Conservation (phyloP, 2,113 vertebrate genomes). For the Steatornis caripensis region DNA sequence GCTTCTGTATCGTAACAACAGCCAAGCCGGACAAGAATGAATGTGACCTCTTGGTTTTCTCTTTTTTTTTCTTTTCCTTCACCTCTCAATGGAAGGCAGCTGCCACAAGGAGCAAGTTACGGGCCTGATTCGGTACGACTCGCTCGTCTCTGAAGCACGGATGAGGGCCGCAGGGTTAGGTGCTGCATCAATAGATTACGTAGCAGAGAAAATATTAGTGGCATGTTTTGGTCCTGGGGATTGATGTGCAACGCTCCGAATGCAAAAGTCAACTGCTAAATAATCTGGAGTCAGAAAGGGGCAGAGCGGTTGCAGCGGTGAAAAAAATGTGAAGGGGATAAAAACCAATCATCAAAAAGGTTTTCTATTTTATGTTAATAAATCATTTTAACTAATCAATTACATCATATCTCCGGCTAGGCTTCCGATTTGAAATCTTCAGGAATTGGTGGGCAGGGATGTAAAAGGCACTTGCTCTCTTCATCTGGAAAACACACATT, state of each 20-base stretch:
- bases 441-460: not conserved
- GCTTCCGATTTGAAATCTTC: not conserved
- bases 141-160: not conserved
- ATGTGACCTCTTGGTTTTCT: not conserved
- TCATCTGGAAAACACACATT: not conserved
- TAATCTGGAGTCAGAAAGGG: not conserved
- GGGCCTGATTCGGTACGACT: not conserved
- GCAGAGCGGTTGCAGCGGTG: not conserved
- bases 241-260: not conserved
- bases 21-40: fast-evolving
- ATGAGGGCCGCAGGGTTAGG: not conserved
- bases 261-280: not conserved
- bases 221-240: not conserved
- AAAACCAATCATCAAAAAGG: not conserved
- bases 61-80: not conserved
- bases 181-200: not conserved
- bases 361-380: not conserved
- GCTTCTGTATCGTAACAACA: fast-evolving
- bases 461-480: not conserved
- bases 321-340: not conserved
- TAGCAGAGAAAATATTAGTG: not conserved
- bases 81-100: not conserved
- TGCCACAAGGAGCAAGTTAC: not conserved
- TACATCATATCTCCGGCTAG: not conserved
- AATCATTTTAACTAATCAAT: slow-evolving; percentile 26